phyloP scores from a whole-genome alignment of 2,113 vertebrate genomes.

The Pristiophorus japonicus region DNA sequence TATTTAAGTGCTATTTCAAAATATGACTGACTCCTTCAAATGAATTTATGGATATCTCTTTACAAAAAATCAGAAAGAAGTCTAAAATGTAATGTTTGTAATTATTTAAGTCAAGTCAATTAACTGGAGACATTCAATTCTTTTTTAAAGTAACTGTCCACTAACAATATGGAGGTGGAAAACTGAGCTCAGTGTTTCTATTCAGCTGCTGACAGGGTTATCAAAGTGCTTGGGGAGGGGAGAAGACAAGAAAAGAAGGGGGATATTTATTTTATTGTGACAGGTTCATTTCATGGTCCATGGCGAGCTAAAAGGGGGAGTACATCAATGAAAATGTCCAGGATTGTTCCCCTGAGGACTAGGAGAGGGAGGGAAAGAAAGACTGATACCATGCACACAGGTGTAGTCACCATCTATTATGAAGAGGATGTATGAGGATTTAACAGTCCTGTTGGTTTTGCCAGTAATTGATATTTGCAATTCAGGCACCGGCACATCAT shows the following conservation, averaged over 20 bases:
- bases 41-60: conserved; percentile 74
- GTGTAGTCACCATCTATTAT: not conserved
- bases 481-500: conserved; percentile 69
- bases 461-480: conserved; percentile 66
- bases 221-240: conserved; percentile 36
- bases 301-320: conserved; percentile 48
- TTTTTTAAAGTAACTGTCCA: conserved; percentile 71
- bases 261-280: conserved; percentile 83
- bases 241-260: conserved; percentile 45
- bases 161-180: conserved; percentile 71
- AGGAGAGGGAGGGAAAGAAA: conserved; percentile 10
- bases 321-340: conserved; percentile 30
- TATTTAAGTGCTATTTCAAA: conserved; percentile 78
- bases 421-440: conserved; percentile 26
- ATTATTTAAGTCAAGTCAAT: conserved; percentile 90
- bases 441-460: conserved; percentile 56
- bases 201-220: conserved; percentile 38
- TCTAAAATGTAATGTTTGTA: conserved; percentile 68
- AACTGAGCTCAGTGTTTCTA: conserved; percentile 56
- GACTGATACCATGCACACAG: not conserved
- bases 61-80: conserved; percentile 53
- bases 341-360: not conserved
- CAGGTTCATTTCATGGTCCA: conserved; percentile 55
- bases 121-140: conserved; percentile 96
- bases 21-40: conserved; percentile 69